A percentile compares a stretch with the other conserved stretches of the same genome.
These are phyloP conservation scores for Rhinichthys klamathensis DNA, from an alignment of 2,113 vertebrate species.

Conservation along the genomic window DNA sequence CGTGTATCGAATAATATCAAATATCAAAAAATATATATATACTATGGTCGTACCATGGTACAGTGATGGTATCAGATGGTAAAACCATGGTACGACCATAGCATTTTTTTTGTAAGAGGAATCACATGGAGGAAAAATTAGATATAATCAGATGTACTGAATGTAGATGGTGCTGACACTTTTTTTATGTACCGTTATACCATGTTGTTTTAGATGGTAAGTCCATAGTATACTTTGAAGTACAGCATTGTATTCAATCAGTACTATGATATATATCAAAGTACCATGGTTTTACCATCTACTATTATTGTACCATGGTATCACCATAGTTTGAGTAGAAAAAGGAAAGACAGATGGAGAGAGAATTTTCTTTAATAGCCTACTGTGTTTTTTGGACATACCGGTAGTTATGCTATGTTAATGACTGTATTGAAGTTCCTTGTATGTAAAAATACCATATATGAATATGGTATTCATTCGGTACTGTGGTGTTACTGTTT, in stretches of 20 bases:
- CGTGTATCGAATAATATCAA: too few relatives aligned
- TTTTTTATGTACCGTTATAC: background rate
- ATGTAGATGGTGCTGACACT: background rate
- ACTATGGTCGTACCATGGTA: too few relatives aligned
- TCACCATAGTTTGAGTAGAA: background rate
- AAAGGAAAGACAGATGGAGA: background rate
- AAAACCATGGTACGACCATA: too few relatives aligned
- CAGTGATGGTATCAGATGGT: too few relatives aligned
- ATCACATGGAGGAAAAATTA: background rate
- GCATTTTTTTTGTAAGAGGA: too few relatives aligned
- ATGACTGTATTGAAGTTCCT: background rate
- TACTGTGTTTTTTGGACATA: background rate
- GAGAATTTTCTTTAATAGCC: background rate
- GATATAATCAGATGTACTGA: background rate
- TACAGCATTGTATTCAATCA: background rate
- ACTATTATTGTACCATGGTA: background rate
- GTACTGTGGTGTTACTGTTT: background rate
- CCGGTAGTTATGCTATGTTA: background rate
- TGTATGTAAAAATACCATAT: background rate
- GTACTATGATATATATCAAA: background rate
- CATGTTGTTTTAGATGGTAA: background rate
- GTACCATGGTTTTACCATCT: background rate
- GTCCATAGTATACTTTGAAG: background rate
- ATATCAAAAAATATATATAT: background rate
- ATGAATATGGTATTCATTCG: background rate